Percentiles rank a stretch among this genome's conserved stretches.
Conservation (phyloP, 2,113 vertebrate species). For the Lepidothrix coronata region DNA sequence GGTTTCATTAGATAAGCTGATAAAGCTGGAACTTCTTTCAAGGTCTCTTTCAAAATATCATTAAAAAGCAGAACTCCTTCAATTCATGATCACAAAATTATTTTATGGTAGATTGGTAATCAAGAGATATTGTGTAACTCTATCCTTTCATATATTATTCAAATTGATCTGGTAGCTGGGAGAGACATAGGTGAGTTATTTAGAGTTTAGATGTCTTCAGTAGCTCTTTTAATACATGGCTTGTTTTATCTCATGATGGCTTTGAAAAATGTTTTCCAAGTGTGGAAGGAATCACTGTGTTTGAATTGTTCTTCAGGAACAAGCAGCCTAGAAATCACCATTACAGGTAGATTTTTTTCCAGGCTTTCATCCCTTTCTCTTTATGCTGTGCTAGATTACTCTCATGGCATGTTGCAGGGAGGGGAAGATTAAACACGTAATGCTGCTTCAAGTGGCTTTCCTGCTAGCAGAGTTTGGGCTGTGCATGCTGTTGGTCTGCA, state of each 20-base stretch:
- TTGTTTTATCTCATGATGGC: background rate
- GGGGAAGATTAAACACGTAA: background rate
- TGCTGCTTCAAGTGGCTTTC: background rate
- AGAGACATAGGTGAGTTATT: background rate
- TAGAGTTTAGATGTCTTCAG: background rate
- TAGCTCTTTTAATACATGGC: background rate
- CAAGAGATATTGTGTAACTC: background rate
- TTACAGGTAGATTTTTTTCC: background rate
- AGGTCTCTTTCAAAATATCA: background rate
- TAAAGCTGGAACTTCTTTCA: background rate
- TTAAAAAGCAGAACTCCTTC: background rate
- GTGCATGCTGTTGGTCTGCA: background rate
- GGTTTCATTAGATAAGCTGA: background rate
- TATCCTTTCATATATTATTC: background rate
- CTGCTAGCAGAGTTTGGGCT: background rate
- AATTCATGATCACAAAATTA: background rate
- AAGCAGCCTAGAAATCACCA: background rate
- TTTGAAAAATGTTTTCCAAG: background rate
- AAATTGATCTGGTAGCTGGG: background rate
- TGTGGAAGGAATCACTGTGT: background rate
- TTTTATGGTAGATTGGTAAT: background rate
- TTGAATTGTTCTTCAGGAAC: background rate
- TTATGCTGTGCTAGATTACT: background rate
- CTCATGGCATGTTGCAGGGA: background rate
- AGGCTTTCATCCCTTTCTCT: background rate